Percentiles rank a stretch among this genome's conserved stretches.
Evolutionary conservation across 2,113 vertebrate species (phyloP).

Genomic region (Gallinago undulata): DNA sequence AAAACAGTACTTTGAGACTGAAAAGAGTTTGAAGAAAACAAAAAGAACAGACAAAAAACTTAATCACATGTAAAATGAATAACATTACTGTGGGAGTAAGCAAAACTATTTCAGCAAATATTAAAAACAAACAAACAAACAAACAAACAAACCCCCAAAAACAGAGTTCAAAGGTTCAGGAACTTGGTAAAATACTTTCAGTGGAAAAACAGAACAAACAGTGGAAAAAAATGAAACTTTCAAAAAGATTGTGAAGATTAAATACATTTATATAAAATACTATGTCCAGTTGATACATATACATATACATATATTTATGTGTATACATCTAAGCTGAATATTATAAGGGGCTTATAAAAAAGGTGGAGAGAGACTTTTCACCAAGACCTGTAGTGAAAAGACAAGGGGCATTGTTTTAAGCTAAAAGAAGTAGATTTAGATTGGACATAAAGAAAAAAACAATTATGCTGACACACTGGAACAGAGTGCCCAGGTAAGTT

Average conservation of each 20-base stretch:
- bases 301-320: not conserved
- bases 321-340: not conserved
- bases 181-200: not conserved
- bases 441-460: not conserved
- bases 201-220: not conserved
- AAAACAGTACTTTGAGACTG: not conserved
- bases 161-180: not conserved
- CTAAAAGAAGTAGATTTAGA: not conserved
- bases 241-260: not conserved
- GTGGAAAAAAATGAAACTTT: not conserved
- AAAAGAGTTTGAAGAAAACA: not conserved
- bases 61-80: not conserved
- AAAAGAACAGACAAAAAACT: not conserved
- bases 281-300: not conserved
- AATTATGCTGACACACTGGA: rapidly evolving
- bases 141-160: no score
- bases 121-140: not conserved
- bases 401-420: rapidly evolving
- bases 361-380: not conserved
- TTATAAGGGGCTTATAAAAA: not conserved
- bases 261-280: not conserved
- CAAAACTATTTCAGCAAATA: not conserved
- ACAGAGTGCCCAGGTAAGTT: rapidly evolving
- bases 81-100: not conserved
- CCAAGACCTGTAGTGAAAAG: not conserved